phyloP scores from a whole-genome alignment of 2,888 invertebrate genomes.

The Sycophila texana region DNA sequence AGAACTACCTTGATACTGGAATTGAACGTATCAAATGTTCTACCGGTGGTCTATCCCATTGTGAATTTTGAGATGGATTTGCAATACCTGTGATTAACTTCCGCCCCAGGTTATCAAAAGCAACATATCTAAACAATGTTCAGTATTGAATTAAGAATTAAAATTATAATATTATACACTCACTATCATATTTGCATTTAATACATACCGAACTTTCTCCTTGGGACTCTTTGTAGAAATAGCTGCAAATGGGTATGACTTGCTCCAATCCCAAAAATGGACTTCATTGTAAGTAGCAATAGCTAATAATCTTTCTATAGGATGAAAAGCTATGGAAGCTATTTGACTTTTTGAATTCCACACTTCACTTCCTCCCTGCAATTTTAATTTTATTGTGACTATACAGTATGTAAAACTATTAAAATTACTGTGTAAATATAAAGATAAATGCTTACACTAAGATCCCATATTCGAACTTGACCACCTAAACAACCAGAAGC shows the following conservation, averaged over 20 bases:
- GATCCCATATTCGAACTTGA: conserved; percentile 93
- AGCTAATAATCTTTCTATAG: conserved; percentile 87
- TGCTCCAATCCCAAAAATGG: conserved; percentile 93
- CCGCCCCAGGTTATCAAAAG: conserved; percentile 88
- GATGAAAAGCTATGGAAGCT: conserved; percentile 92
- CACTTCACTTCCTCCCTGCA: conserved; percentile 89
- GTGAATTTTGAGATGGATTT: conserved; percentile 76
- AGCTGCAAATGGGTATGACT: conserved; percentile 85
- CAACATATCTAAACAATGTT: conserved; percentile 82
- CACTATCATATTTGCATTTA: not conserved
- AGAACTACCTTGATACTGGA: conserved; percentile 58
- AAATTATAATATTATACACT: not conserved
- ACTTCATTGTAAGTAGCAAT: conserved; percentile 90
- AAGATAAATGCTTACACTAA: conserved; percentile 78
- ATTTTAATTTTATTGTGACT: conserved; percentile 5
- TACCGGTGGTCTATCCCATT: conserved; percentile 76
- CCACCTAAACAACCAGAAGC: conserved; percentile 93
- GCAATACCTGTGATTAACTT: conserved; percentile 91
- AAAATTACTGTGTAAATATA: conserved; percentile 71
- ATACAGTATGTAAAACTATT: conserved; percentile 6
- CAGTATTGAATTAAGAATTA: conserved; percentile 11
- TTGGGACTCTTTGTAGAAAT: conserved; percentile 85
- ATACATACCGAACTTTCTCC: conserved; percentile 86
- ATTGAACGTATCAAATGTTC: conserved; percentile 61
- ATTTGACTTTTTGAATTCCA: conserved; percentile 88